Evolutionary conservation across 2,888 invertebrate species (phyloP), one percentile per base, ranked within the genome.

Genomic region (Venustoraphidia nigricollis): DNA sequence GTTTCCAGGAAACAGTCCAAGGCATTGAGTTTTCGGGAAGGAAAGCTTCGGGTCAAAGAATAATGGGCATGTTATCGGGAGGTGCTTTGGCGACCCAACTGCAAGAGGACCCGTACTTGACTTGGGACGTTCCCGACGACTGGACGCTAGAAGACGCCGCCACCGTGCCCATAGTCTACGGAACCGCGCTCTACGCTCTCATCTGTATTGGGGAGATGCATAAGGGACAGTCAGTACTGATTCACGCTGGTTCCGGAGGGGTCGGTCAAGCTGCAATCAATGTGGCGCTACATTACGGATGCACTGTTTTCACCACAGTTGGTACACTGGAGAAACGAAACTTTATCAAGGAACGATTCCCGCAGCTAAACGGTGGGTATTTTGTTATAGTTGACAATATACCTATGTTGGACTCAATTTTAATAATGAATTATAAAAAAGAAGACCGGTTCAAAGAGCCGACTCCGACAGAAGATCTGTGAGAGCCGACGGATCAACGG

Each of bases 241-340:
- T 73, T 43, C 78, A 78, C 56, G 71, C 77, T 1, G 78, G 77
- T 5, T 77, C 77, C 51, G 85, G 85, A 27, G 85, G 83, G 13
- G 77, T 86, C 9, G 87, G 87, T 1, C 77, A 83, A 60, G 84
- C 87, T 1, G 85, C 87, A n/a, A 87, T 88, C 51, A 68, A 77
- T 42, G 69, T 85, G 36, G 81, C 83, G 1, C 65, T 83, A 10
- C 70, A 72, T 50, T 69, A 73, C 56, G 79, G 77, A 4, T 76
- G 84, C 58, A 73, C 73, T 44, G 77, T 82, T 1, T 83, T 67
- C 59, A 83, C 83, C 9, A 87, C 86, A 2, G 83, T 84, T 40
- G 82, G 79, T 40, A 77, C 77, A 0, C 61, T 66, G 10, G 73
- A 77, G 51, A 84, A 84, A 62, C 69, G 72, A 52, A 67, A 76